These are phyloP conservation scores for Percina caprodes DNA, from an alignment of 2,113 vertebrate genomes.

Conservation along the genomic window DNA sequence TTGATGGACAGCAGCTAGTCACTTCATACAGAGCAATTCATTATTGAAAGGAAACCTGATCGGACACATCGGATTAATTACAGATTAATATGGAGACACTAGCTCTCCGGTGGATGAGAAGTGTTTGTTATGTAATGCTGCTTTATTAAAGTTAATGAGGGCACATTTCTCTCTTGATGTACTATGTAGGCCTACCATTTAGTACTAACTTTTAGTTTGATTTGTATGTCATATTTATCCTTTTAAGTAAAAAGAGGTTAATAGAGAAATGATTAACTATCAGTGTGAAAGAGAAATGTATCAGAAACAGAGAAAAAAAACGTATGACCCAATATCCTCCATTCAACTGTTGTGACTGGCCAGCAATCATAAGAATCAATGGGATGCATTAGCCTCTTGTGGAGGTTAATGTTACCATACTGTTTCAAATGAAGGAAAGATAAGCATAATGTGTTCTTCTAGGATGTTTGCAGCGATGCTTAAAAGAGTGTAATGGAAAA, in stretches of 20 bases:
- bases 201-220: background rate
- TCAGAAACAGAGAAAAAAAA: background rate
- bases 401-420: slow-evolving; percentile 19
- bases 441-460: background rate
- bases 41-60: slow-evolving; percentile 72
- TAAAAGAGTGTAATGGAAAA: background rate
- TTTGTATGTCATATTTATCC: background rate
- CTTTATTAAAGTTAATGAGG: slow-evolving; percentile 34
- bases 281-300: background rate
- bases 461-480: background rate
- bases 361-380: slow-evolving; percentile 50
- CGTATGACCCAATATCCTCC: background rate
- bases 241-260: background rate
- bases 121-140: slow-evolving; percentile 40
- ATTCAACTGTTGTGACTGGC: slow-evolving; percentile 31
- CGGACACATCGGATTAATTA: slow-evolving; percentile 71
- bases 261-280: background rate
- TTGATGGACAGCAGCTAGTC: slow-evolving; percentile 23
- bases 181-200: background rate
- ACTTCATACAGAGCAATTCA: slow-evolving; percentile 32
- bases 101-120: slow-evolving; percentile 39
- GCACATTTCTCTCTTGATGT: background rate
- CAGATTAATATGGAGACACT: slow-evolving; percentile 70
- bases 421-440: background rate
- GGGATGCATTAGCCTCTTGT: slow-evolving; percentile 25